A percentile compares a stretch with the other conserved stretches of the same genome.
Conservation (phyloP, 2,797 vertebrate genomes). For the Lateolabrax maculatus region DNA sequence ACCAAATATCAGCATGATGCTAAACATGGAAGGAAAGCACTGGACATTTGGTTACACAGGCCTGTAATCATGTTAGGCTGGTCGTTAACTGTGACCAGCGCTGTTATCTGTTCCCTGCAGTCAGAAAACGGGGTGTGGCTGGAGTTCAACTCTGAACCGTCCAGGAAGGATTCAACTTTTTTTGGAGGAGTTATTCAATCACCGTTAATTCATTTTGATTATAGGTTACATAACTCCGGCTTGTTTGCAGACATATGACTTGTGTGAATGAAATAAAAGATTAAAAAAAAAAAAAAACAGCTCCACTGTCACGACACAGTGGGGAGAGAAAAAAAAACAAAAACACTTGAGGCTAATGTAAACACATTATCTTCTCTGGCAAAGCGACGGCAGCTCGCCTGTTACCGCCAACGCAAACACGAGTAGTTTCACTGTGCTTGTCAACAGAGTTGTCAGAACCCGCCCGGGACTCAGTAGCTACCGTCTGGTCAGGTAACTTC, state of each 20-base stretch:
- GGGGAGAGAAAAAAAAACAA: no score
- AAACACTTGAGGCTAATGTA: slow-evolving; percentile 49
- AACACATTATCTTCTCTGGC: slow-evolving; percentile 37
- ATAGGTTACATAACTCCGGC: not conserved
- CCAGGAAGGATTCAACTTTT: slow-evolving; percentile 17
- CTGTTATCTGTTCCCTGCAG: slow-evolving; percentile 68
- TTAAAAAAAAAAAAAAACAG: no score
- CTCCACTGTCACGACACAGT: not conserved
- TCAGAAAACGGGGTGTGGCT: slow-evolving; percentile 67
- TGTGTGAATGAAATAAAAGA: not conserved
- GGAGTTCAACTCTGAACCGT: slow-evolving; percentile 19
- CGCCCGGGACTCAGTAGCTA: not conserved
- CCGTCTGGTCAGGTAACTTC: not conserved
- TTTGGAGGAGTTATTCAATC: not conserved
- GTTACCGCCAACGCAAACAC: not conserved
- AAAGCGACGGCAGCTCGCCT: not conserved
- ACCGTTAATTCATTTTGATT: not conserved
- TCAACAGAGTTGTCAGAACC: not conserved
- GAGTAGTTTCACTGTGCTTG: not conserved
- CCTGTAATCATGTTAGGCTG: slow-evolving; percentile 9
- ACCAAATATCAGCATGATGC: not conserved
- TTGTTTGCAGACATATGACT: not conserved
- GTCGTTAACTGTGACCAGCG: slow-evolving; percentile 37
- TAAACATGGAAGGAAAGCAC: not conserved
- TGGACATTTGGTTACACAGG: not conserved